These are phyloP conservation scores for Baryphthengus martii DNA, from an alignment of 2,113 vertebrate genomes.

Conservation along the genomic window DNA sequence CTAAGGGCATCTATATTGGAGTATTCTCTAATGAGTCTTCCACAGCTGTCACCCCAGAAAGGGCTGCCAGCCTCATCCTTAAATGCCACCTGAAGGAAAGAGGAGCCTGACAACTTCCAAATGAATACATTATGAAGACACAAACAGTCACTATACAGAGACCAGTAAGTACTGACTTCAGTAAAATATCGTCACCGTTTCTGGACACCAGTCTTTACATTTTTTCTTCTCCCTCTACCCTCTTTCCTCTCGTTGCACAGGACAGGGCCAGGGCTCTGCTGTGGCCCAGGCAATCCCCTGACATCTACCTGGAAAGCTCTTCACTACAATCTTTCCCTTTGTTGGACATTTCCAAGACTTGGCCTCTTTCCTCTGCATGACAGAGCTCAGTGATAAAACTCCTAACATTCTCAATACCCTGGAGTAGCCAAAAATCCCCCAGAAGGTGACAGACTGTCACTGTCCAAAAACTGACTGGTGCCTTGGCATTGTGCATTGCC, in stretches of 20 bases:
- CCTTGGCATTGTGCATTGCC: rapidly evolving
- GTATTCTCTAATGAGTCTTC: neutral
- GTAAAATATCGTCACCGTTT: neutral
- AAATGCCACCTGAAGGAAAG: neutral
- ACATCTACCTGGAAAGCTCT: neutral
- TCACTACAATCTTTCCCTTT: neutral
- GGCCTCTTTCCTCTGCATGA: neutral
- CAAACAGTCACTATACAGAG: neutral
- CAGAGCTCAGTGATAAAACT: neutral
- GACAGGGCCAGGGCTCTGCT: neutral
- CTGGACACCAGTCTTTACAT: neutral
- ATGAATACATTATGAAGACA: neutral
- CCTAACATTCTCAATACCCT: neutral
- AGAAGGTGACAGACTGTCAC: neutral
- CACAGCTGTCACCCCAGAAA: neutral
- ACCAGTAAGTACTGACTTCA: neutral
- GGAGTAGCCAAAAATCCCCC: neutral
- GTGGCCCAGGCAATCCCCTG: neutral
- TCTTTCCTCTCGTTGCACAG: neutral
- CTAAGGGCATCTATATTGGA: neutral
- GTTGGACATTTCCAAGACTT: neutral
- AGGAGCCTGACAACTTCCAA: neutral
- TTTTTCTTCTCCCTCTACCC: neutral
- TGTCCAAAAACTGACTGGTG: neutral
- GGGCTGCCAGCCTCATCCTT: neutral